Evolutionary conservation across 1,140 invertebrate species (phyloP).

Genomic region (Ceratina japonica): DNA sequence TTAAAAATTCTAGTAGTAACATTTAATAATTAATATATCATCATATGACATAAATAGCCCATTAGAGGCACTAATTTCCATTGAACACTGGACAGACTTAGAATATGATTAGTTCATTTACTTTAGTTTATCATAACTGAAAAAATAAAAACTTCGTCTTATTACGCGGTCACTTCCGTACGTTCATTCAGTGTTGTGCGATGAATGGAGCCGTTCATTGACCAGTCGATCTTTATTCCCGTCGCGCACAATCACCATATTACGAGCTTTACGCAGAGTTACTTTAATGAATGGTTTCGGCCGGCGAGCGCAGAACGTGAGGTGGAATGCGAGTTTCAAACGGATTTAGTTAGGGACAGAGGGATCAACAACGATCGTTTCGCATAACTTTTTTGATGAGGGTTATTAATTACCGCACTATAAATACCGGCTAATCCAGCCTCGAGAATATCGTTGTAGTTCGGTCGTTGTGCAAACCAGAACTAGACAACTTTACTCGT

Average conservation of each 20-base stretch:
- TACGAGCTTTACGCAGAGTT: not conserved
- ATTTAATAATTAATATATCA: too few relatives aligned
- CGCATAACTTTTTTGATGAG: not conserved
- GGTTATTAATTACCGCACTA: not conserved
- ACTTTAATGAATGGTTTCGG: not conserved
- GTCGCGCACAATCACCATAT: not conserved
- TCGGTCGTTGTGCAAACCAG: not conserved
- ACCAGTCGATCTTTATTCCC: conserved; percentile 6
- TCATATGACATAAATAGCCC: too few relatives aligned
- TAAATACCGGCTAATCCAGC: not conserved
- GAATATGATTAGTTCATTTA: too few relatives aligned
- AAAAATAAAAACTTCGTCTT: too few relatives aligned
- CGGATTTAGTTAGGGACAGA: not conserved
- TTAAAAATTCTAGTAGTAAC: too few relatives aligned
- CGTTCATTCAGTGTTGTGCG: not conserved
- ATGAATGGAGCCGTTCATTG: conserved; percentile 3
- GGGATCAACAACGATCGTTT: not conserved
- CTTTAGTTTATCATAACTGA: too few relatives aligned
- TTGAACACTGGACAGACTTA: too few relatives aligned
- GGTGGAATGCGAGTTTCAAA: not conserved
- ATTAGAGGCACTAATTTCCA: too few relatives aligned
- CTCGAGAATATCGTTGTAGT: not conserved
- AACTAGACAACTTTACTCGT: conserved; percentile 1
- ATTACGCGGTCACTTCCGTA: too few relatives aligned
- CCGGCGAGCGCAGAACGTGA: not conserved